Conservation (phyloP, 1,140 invertebrate genomes). For the Drosophila leontia region DNA sequence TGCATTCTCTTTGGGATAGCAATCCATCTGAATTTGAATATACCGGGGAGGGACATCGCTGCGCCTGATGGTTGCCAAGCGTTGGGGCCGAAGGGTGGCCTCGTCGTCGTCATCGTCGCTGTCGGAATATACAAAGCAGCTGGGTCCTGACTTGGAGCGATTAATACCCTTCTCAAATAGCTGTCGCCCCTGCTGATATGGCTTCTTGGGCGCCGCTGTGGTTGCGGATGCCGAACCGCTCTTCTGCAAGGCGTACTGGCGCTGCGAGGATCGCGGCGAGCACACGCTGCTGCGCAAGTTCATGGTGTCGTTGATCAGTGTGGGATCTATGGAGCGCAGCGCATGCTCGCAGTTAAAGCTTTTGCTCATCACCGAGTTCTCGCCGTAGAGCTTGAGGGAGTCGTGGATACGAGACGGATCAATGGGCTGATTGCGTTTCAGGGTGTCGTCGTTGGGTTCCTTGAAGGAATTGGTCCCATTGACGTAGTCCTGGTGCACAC, state of each 20-base stretch:
- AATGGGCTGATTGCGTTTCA: constrained; percentile 85
- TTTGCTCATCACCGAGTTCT: constrained; percentile 84
- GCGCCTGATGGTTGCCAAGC: constrained; percentile 71
- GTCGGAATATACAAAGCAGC: constrained; percentile 86
- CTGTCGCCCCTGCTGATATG: constrained; percentile 68
- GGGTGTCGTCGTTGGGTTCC: constrained; percentile 81
- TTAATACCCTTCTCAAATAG: constrained; percentile 86
- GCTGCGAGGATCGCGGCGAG: constrained; percentile 66
- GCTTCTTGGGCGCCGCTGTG: constrained; percentile 43
- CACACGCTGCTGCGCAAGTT: constrained; percentile 63
- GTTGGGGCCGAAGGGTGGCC: constrained; percentile 56
- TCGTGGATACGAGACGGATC: constrained; percentile 85
- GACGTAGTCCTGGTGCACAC: constrained; percentile 80
- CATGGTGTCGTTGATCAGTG: constrained; percentile 80
- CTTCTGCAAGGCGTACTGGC: constrained; percentile 84
- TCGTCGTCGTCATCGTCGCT: constrained; percentile 82
- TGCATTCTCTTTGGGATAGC: constrained; percentile 76
- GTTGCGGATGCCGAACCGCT: constrained; percentile 81
- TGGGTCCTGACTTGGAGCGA: constrained; percentile 89
- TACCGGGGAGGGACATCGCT: constrained; percentile 76
- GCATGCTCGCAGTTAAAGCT: constrained; percentile 84
- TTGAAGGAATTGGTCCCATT: constrained; percentile 82
- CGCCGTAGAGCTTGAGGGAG: constrained; percentile 84
- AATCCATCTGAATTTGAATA: constrained; percentile 84
- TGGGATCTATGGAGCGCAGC: constrained; percentile 77